Conservation (phyloP, 2,888 invertebrate genomes). For the Slavum lentiscoides region DNA sequence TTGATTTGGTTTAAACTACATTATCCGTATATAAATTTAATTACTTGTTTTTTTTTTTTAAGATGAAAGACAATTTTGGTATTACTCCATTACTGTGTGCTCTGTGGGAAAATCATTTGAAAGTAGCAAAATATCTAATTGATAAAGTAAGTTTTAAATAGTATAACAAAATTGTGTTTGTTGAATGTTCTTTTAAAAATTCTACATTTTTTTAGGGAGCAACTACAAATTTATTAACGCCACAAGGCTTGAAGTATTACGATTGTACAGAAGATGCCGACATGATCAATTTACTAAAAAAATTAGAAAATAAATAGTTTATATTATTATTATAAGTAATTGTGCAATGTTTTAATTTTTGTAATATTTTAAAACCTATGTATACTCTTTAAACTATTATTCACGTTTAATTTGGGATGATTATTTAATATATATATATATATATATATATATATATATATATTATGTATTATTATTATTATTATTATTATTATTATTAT, state of each 20-base stretch:
- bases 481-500: neutral
- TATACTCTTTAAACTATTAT: neutral
- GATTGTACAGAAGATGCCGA: slow-evolving; percentile 43
- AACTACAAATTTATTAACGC: slow-evolving; percentile 33
- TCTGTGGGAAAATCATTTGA: slow-evolving; percentile 44
- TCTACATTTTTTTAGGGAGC: slow-evolving; percentile 33
- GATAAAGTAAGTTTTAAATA: slow-evolving; percentile 26
- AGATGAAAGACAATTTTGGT: slow-evolving; percentile 46
- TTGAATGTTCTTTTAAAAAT: neutral
- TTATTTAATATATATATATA: neutral
- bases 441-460: neutral
- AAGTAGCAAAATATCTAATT: slow-evolving; percentile 44
- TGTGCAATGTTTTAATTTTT: neutral
- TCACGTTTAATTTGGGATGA: slow-evolving; percentile 18
- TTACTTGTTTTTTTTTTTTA: slow-evolving; percentile 10
- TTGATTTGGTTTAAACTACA: too few relatives aligned
- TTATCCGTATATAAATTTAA: neutral
- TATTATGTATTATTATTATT: neutral
- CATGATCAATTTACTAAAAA: slow-evolving; percentile 45
- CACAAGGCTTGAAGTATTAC: slow-evolving; percentile 39
- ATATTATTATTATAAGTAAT: neutral
- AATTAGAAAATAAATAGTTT: slow-evolving; percentile 29
- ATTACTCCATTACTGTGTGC: slow-evolving; percentile 46
- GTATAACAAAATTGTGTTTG: neutral
- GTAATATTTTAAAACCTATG: too few relatives aligned